Evolutionary conservation across 2,888 invertebrate genomes (phyloP).

Genomic region (Rotaria socialis): DNA sequence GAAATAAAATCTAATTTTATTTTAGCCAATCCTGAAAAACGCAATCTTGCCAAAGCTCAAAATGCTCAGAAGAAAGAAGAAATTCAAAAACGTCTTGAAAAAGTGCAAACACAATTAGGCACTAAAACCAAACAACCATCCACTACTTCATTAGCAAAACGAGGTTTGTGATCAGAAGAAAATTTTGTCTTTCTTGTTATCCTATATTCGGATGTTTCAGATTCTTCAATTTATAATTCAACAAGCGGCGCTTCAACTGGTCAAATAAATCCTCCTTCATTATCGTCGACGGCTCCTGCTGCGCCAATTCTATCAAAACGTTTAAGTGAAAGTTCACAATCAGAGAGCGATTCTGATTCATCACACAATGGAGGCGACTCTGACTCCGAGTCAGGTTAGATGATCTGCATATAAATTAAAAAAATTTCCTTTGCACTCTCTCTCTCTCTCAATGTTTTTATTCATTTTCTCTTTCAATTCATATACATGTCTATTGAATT

Average conservation of each 20-base stretch:
- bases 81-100: not conserved
- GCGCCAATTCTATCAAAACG: not conserved
- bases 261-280: not conserved
- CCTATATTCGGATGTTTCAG: not conserved
- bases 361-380: slow-evolving; percentile 32
- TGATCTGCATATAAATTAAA: not conserved
- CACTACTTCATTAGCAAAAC: not conserved
- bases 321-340: slow-evolving; percentile 34
- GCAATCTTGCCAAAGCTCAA: slow-evolving; percentile 25
- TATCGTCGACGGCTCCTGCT: not conserved
- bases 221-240: not conserved
- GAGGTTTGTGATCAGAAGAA: not conserved
- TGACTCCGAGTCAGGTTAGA: slow-evolving; percentile 37
- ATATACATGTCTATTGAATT: not conserved
- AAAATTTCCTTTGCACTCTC: too few species aligned
- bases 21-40: slow-evolving; percentile 12
- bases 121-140: slow-evolving; percentile 22
- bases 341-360: slow-evolving; percentile 18
- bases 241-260: not conserved
- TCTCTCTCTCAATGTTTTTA: not conserved
- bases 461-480: not conserved
- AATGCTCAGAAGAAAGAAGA: slow-evolving; percentile 31
- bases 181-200: too few species aligned
- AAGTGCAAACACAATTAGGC: slow-evolving; percentile 25
- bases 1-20: not conserved